phyloP scores from a whole-genome alignment of 2,797 vertebrate species.

The Champsocephalus gunnari region DNA sequence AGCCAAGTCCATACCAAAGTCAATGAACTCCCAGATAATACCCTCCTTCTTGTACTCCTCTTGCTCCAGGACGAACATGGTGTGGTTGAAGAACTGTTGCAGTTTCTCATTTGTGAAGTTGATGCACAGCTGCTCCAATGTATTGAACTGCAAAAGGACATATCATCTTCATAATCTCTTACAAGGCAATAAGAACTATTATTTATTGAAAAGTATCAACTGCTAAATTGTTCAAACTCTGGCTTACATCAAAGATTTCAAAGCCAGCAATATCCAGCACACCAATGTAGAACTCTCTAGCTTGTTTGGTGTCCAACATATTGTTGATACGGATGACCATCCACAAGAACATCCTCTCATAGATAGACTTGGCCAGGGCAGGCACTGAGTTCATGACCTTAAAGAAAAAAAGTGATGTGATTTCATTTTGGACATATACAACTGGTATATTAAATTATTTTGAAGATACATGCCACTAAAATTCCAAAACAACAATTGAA shows the following conservation, averaged over 20 bases:
- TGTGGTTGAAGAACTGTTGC: constrained; percentile 85
- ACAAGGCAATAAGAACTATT: background rate
- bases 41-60: constrained; percentile 87
- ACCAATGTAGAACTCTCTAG: constrained; percentile 91
- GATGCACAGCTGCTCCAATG: constrained; percentile 84
- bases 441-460: too few species aligned
- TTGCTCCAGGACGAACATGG: constrained; percentile 86
- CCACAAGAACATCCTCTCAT: constrained; percentile 95
- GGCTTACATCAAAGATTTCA: constrained; percentile 90
- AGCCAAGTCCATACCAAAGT: constrained; percentile 88
- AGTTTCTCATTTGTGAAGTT: constrained; percentile 87
- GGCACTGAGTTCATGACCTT: constrained; percentile 89
- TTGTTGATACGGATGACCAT: constrained; percentile 95
- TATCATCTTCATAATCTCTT: background rate
- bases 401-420: background rate
- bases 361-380: constrained; percentile 89
- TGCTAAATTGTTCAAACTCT: background rate
- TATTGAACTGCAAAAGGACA: constrained; percentile 4
- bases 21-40: constrained; percentile 86
- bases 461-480: background rate
- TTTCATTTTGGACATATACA: too few species aligned
- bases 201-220: background rate
- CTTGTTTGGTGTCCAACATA: constrained; percentile 92
- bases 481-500: background rate
- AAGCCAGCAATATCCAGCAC: constrained; percentile 95